These are phyloP conservation scores for Apis cerana DNA, from an alignment of 1,140 invertebrate species.

Conservation along the genomic window DNA sequence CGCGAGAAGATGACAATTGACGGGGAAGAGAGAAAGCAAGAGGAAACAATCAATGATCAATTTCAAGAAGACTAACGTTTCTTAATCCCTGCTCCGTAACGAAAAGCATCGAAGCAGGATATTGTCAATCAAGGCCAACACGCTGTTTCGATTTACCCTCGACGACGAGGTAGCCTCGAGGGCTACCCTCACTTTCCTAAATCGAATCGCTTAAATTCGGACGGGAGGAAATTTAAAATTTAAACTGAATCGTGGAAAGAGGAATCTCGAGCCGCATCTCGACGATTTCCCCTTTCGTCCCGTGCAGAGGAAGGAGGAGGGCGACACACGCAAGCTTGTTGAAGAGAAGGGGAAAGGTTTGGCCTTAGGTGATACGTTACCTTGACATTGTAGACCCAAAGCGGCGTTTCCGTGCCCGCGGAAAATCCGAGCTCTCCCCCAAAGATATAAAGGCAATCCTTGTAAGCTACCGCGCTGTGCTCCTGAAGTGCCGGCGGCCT, in stretches of 20 bases:
- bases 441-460: conserved; percentile 91
- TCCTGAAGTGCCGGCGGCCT: conserved; percentile 91
- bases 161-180: conserved; percentile 23
- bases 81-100: not conserved
- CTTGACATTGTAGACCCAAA: conserved; percentile 93
- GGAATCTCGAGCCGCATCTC: too few species aligned
- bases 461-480: conserved; percentile 90
- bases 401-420: conserved; percentile 89
- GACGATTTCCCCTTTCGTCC: too few species aligned
- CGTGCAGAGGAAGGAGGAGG: too few species aligned
- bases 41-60: not conserved
- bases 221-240: conserved; percentile 35
- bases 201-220: conserved; percentile 44
- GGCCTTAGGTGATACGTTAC: conserved; percentile 77
- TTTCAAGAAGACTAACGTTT: too few species aligned
- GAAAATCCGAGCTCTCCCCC: conserved; percentile 93
- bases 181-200: conserved; percentile 2
- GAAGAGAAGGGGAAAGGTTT: too few species aligned
- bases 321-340: too few species aligned
- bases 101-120: conserved; percentile 49
- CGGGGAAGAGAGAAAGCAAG: too few species aligned
- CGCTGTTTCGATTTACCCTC: conserved; percentile 51
- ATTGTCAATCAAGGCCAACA: conserved; percentile 62
- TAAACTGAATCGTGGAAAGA: too few species aligned
- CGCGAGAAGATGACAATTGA: too few species aligned